A percentile compares a stretch with the other conserved stretches of the same genome.
phyloP scores from a whole-genome alignment of 2,888 invertebrate genomes.

The Actias luna region DNA sequence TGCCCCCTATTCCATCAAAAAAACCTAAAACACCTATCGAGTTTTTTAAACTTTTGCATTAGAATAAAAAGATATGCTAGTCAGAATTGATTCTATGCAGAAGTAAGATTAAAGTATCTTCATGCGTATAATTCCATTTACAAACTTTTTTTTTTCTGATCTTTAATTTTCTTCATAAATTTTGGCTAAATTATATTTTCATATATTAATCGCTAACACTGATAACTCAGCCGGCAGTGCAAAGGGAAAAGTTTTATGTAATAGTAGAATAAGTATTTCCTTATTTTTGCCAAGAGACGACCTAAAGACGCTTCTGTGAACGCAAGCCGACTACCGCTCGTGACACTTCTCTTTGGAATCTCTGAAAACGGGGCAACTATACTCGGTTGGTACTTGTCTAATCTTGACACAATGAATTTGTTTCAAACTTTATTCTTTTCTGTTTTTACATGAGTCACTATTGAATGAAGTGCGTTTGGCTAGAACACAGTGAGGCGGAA shows the following conservation, averaged over 20 bases:
- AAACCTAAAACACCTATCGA: too few species aligned
- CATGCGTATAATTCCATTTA: too few species aligned
- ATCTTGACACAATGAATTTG: background rate
- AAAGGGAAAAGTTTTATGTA: slow-evolving; percentile 36
- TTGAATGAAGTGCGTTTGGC: background rate
- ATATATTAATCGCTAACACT: slow-evolving; percentile 14
- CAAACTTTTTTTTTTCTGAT: too few species aligned
- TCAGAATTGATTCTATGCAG: too few species aligned
- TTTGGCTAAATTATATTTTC: too few species aligned
- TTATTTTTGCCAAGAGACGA: slow-evolving; percentile 36
- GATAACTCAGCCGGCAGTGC: slow-evolving; percentile 19
- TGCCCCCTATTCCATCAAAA: too few species aligned
- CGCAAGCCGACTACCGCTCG: background rate
- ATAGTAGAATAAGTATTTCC: slow-evolving; percentile 33
- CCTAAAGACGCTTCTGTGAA: slow-evolving; percentile 11
- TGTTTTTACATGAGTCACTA: background rate
- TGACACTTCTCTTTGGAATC: slow-evolving; percentile 6
- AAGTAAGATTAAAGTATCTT: too few species aligned
- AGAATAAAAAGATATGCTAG: too few species aligned
- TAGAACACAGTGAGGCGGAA: background rate
- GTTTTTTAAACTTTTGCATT: too few species aligned
- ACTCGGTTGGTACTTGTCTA: background rate
- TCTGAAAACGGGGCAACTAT: background rate
- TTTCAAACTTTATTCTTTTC: background rate
- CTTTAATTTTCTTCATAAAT: too few species aligned